Conservation (phyloP, 2,113 vertebrate species). For the Ictidomys tridecemlineatus region DNA sequence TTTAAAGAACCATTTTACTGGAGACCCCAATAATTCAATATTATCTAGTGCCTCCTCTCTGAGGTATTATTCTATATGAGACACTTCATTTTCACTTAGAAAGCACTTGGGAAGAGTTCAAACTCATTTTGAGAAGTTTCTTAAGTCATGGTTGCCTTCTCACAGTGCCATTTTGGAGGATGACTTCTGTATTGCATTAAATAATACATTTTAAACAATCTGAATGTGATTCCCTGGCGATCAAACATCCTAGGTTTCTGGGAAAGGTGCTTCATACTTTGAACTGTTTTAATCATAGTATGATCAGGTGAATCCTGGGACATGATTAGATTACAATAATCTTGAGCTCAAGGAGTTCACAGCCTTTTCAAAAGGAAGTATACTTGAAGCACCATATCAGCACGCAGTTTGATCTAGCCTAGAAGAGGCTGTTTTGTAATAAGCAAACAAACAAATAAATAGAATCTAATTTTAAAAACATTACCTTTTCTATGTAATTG, state of each 20-base stretch:
- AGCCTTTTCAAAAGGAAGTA: not conserved
- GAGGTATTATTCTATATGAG: not conserved
- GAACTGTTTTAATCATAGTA: not conserved
- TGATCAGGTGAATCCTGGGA: not conserved
- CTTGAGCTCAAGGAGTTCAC: not conserved
- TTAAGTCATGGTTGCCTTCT: not conserved
- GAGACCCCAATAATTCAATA: not conserved
- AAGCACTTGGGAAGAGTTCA: constrained; percentile 13
- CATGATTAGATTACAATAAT: not conserved
- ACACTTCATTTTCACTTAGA: constrained; percentile 31
- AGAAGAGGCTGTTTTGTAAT: not conserved
- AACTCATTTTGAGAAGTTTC: not conserved
- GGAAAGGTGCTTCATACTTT: not conserved
- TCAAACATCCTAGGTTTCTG: not conserved
- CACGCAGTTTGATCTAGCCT: not conserved
- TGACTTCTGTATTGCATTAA: not conserved
- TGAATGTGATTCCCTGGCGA: not conserved
- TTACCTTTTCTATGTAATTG: not conserved
- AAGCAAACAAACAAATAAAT: not conserved
- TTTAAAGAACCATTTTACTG: not conserved
- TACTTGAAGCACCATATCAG: not conserved
- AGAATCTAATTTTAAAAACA: not conserved
- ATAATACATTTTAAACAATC: not conserved
- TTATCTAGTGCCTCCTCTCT: not conserved
- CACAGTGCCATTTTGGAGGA: not conserved